phyloP scores from a whole-genome alignment of 1,140 invertebrate genomes.

The Aphidius gifuensis region DNA sequence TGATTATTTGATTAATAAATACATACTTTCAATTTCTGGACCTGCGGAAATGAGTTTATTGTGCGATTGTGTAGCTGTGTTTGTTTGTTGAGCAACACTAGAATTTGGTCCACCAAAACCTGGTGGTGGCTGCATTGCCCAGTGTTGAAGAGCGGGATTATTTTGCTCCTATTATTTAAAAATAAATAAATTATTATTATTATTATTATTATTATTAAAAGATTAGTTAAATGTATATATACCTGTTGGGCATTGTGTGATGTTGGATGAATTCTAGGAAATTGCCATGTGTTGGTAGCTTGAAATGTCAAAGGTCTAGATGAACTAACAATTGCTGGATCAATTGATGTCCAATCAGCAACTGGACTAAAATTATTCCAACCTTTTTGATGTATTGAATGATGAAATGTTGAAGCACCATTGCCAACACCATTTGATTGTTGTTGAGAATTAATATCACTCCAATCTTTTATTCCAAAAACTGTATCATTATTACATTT shows the following conservation, averaged over 20 bases:
- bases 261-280: constrained; percentile 46
- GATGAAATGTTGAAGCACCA: constrained; percentile 44
- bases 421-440: too few species aligned
- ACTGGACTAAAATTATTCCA: constrained; percentile 54
- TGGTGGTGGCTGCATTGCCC: constrained; percentile 55
- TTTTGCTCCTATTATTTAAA: constrained; percentile 42
- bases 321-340: constrained; percentile 81
- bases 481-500: constrained; percentile 54
- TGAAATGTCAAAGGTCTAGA: constrained; percentile 58
- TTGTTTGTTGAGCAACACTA: constrained; percentile 46
- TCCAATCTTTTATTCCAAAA: constrained; percentile 53
- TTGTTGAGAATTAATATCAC: constrained; percentile 48
- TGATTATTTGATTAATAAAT: neutral
- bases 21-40: constrained; percentile 54
- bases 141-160: constrained; percentile 48
- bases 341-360: constrained; percentile 78
- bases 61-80: constrained; percentile 52
- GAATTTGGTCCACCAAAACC: constrained; percentile 52
- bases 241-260: constrained; percentile 52
- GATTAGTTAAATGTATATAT: neutral
- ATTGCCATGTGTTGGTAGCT: constrained; percentile 51
- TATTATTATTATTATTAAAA: neutral
- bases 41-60: constrained; percentile 52
- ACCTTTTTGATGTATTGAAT: constrained; percentile 47
- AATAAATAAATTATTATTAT: constrained; percentile 4